phyloP scores from a whole-genome alignment of 1,140 invertebrate genomes.

The Theocolax elegans region DNA sequence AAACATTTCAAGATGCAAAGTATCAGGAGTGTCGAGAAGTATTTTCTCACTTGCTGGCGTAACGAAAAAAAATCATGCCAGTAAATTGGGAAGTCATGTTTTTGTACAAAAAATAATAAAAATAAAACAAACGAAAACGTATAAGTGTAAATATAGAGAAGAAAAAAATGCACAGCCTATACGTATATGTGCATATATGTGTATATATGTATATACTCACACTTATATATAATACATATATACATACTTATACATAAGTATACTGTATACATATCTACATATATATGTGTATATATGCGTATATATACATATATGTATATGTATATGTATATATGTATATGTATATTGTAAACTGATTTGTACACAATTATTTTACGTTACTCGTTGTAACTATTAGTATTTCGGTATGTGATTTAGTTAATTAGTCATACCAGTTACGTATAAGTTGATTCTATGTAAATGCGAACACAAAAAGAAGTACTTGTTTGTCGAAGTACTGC shows the following conservation, averaged over 20 bases:
- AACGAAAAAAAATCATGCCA: conserved; percentile 17
- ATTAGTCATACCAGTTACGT: conserved; percentile 41
- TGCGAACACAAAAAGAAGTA: conserved; percentile 30
- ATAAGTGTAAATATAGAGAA: conserved; percentile 47
- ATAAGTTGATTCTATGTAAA: conserved; percentile 37
- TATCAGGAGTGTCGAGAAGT: conserved; percentile 25
- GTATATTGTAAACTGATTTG: conserved; percentile 59
- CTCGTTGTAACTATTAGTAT: conserved; percentile 56
- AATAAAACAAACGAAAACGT: conserved; percentile 46
- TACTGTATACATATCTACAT: no score
- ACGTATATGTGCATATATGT: conserved; percentile 30
- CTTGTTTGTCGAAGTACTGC: conserved; percentile 39
- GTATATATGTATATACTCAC: not conserved
- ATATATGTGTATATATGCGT: conserved; percentile 41
- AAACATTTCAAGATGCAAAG: conserved; percentile 20
- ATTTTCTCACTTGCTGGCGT: conserved; percentile 29
- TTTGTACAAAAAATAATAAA: conserved; percentile 50
- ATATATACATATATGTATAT: conserved; percentile 34
- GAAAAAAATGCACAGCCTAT: conserved; percentile 57
- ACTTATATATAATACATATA: not conserved
- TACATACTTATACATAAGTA: no score
- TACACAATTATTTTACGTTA: conserved; percentile 58
- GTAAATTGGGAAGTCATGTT: conserved; percentile 42
- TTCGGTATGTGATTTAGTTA: conserved; percentile 61
- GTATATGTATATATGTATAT: conserved; percentile 40